Base-by-base conservation (phyloP, 2,797 vertebrate species). In the Chaenodraco wilsoni region DNA sequence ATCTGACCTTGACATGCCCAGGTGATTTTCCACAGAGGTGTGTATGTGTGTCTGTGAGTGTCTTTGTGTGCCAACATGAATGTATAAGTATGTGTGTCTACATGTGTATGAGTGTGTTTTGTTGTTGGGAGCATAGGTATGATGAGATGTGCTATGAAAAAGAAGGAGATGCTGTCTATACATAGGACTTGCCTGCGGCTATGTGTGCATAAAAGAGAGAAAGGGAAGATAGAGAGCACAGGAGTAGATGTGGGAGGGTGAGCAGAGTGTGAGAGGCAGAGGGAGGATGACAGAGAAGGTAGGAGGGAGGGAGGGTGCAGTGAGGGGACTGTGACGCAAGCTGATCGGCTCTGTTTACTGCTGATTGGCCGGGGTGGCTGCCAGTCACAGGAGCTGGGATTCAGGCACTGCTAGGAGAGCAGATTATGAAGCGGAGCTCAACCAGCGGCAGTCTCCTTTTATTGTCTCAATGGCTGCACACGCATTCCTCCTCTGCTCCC, bases 381-480 rank as follows among this genome's bases (percentile, higher is more conserved):
- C 86, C 91, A 79, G 83, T 95, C 91, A 87, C 69, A 72, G 74
- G 84, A 83, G 88, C 89, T 85, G 85, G 85, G 92, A 92, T 88
- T 89, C 89, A 87, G 90, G 92, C 88, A 82, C 91, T 92, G 93
- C 90, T 89, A 74, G 92, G 84, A 93, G 91, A 94, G 93, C 94
- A 95, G 94, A 95, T 95, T 95, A 95, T 94, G 93, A 94, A 94
- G 94, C 92, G 91, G 91, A 91, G 89, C 93, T 94, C 90, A 17
- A 82, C 88, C 91, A 92, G 91, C 89, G 78, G 90, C 93, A 93
- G 92, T 94, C 92, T 93, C 90, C 89, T 93, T 86, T 89, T 81
- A 87, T 92, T 92, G 94, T 94, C 94, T 94, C 94, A 85, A 95
- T 95, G 95, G 95, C 94, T 93, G 91, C 94, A 90, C 94, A 94